phyloP scores from a whole-genome alignment of 2,888 invertebrate genomes.

The Drosophila ezoana region DNA sequence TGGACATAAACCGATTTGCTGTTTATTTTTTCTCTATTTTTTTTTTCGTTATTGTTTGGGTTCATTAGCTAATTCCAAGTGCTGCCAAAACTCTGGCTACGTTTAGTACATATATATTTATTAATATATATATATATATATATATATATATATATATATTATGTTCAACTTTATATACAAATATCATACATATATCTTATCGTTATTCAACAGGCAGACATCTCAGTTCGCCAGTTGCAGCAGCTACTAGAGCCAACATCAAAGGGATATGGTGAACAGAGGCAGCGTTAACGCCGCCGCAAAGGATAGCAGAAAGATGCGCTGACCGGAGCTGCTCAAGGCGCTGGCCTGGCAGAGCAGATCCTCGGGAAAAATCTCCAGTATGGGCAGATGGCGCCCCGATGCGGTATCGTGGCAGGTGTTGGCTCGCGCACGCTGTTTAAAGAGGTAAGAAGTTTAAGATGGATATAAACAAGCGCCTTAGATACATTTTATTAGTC shows the following conservation, averaged over 20 bases:
- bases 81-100: conserved; percentile 54
- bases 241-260: conserved; percentile 68
- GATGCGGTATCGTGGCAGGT: conserved; percentile 89
- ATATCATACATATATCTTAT: conserved; percentile 59
- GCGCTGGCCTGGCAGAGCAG: conserved; percentile 94
- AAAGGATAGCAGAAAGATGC: conserved; percentile 82
- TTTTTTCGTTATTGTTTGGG: conserved; percentile 52
- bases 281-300: conserved; percentile 80
- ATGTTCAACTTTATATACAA: conserved; percentile 62
- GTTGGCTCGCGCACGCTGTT: conserved; percentile 87
- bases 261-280: conserved; percentile 80
- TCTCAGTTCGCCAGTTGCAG: conserved; percentile 36
- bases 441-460: background rate
- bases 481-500: no score
- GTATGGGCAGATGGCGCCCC: conserved; percentile 88
- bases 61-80: conserved; percentile 70
- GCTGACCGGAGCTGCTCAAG: conserved; percentile 88
- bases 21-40: conserved; percentile 11
- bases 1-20: conserved; percentile 78
- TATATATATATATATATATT: no score
- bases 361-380: conserved; percentile 91
- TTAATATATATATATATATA: no score
- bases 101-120: conserved; percentile 44
- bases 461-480: background rate
- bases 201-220: conserved; percentile 16